Evolutionary conservation across 2,797 vertebrate genomes (phyloP).

Genomic region (Muraenolepis orangiensis): DNA sequence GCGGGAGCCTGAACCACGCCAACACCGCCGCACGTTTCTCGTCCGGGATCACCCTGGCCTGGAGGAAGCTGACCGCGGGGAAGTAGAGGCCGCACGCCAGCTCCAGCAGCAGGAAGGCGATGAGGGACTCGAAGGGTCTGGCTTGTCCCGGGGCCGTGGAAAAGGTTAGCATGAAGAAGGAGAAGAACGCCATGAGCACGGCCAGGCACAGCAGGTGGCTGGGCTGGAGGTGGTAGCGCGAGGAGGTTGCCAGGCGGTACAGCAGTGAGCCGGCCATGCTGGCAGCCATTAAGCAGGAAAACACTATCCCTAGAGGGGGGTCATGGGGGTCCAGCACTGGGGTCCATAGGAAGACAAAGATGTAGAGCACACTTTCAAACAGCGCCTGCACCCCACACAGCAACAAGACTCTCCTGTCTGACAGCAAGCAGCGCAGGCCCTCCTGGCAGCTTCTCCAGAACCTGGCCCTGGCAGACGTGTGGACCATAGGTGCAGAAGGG

Average conservation of each 20-base stretch:
- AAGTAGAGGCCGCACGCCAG: slow-evolving; percentile 90
- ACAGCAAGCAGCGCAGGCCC: slow-evolving; percentile 83
- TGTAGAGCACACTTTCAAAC: slow-evolving; percentile 92
- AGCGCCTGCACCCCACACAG: slow-evolving; percentile 88
- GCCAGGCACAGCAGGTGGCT: slow-evolving; percentile 86
- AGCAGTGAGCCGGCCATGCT: slow-evolving; percentile 87
- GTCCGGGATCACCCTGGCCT: slow-evolving; percentile 84
- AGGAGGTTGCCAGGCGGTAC: slow-evolving; percentile 84
- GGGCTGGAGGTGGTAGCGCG: slow-evolving; percentile 84
- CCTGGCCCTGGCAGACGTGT: slow-evolving; percentile 54
- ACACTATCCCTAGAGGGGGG: slow-evolving; percentile 87
- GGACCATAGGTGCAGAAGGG: slow-evolving; percentile 34
- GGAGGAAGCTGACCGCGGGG: slow-evolving; percentile 88
- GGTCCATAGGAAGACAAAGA: slow-evolving; percentile 95
- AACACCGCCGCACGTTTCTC: slow-evolving; percentile 82
- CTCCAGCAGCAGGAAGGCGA: slow-evolving; percentile 88
- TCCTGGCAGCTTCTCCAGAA: slow-evolving; percentile 81
- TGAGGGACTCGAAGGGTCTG: slow-evolving; percentile 82
- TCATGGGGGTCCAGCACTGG: slow-evolving; percentile 90
- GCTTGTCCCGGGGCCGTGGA: slow-evolving; percentile 86
- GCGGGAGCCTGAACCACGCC: slow-evolving; percentile 87
- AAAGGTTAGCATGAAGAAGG: slow-evolving; percentile 90
- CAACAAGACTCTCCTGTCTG: slow-evolving; percentile 84
- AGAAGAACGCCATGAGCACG: slow-evolving; percentile 87
- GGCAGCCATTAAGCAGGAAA: slow-evolving; percentile 90